Percentiles rank a stretch among this genome's conserved stretches.
Evolutionary conservation across 2,888 invertebrate species (phyloP).

Genomic region (Hyposoter didymator): DNA sequence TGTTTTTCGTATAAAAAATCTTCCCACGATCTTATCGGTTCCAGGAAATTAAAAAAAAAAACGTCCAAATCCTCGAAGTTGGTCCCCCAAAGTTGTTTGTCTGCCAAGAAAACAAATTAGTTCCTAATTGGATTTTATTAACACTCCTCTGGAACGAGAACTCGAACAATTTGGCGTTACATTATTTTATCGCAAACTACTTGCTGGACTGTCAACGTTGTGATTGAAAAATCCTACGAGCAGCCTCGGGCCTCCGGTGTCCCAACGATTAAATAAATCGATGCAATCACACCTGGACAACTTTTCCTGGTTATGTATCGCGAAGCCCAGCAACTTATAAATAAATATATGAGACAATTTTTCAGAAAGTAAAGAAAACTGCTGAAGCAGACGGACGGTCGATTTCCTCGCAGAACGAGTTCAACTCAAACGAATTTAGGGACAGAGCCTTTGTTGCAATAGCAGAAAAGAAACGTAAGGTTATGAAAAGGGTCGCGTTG

Average conservation of each 20-base stretch:
- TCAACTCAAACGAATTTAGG: not conserved
- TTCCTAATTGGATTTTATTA: not conserved
- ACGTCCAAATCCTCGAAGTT: not conserved
- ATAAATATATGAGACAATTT: not conserved
- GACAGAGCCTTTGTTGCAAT: not conserved
- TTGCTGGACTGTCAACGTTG: not conserved
- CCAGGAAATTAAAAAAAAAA: not conserved
- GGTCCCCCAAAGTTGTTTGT: not conserved
- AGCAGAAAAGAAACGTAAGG: not conserved
- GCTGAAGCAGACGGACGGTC: not conserved
- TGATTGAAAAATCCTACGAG: conserved; percentile 38
- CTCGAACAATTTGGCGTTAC: conserved; percentile 33
- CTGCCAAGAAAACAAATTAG: not conserved
- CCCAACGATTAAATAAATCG: conserved; percentile 40
- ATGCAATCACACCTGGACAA: conserved; percentile 34
- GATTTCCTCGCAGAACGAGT: not conserved
- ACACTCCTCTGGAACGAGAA: not conserved
- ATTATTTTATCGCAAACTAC: conserved; percentile 46
- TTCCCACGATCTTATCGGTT: not conserved
- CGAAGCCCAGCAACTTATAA: not conserved
- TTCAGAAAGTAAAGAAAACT: not conserved
- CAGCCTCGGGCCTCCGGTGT: conserved; percentile 9
- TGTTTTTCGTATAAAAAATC: not conserved
- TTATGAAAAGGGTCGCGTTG: not conserved
- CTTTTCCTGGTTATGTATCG: not conserved